Conservation (phyloP, 64 coral and sea anemone species). For the Trachythela sp. region DNA sequence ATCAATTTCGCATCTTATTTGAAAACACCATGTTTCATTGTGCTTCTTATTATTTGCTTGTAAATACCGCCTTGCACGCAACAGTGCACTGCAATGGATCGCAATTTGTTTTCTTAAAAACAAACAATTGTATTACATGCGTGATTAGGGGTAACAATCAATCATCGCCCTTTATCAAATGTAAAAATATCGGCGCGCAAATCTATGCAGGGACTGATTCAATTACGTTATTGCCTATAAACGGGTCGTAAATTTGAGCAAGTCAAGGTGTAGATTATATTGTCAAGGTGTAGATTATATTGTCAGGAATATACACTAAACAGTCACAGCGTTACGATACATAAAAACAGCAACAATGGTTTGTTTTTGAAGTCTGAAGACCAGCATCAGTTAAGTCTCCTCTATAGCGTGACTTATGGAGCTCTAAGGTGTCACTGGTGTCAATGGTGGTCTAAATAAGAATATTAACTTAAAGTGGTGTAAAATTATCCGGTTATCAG, state of each 20-base stretch:
- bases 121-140: background rate
- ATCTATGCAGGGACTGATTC: background rate
- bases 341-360: background rate
- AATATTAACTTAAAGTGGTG: background rate
- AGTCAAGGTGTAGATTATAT: background rate
- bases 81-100: background rate
- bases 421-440: background rate
- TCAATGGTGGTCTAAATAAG: background rate
- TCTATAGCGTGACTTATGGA: background rate
- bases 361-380: background rate
- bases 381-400: background rate
- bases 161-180: background rate
- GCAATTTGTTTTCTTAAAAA: background rate
- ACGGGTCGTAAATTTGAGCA: background rate
- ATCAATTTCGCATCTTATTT: background rate
- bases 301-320: background rate
- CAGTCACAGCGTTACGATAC: background rate
- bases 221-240: background rate
- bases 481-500: background rate
- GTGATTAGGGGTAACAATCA: background rate
- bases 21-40: background rate
- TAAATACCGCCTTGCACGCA: background rate
- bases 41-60: background rate
- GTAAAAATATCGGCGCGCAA: background rate
- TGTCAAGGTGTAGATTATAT: background rate